Conservation (phyloP, 2,113 vertebrate genomes). For the Halichoerus grypus region DNA sequence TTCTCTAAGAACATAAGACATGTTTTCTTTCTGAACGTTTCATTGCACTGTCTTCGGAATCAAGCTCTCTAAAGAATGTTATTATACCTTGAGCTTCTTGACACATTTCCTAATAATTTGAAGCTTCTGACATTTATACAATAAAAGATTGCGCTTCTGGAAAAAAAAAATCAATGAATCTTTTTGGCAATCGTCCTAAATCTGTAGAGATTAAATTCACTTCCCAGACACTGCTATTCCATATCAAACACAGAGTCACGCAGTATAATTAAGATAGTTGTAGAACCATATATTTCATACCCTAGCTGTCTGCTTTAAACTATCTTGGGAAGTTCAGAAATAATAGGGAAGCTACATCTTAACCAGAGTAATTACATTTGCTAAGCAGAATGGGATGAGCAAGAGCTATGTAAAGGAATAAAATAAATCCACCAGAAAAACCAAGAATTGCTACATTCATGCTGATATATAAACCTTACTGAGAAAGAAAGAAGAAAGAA, state of each 20-base stretch:
- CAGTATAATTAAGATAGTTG: constrained; percentile 74
- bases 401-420: constrained; percentile 25
- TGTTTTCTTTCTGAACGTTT: constrained; percentile 75
- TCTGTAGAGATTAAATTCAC: constrained; percentile 79
- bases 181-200: constrained; percentile 81
- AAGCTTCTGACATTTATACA: constrained; percentile 79
- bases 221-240: constrained; percentile 77
- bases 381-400: constrained; percentile 71
- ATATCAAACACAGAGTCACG: constrained; percentile 56
- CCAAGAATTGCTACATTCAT: constrained; percentile 80
- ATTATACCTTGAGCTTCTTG: constrained; percentile 77
- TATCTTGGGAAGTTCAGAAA: constrained; percentile 71
- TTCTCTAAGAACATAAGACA: constrained; percentile 72
- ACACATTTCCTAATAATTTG: constrained; percentile 70
- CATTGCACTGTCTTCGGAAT: constrained; percentile 61
- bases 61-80: constrained; percentile 63
- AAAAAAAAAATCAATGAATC: constrained; percentile 72
- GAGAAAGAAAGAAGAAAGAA: constrained; percentile 53
- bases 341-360: constrained; percentile 70
- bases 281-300: constrained; percentile 76
- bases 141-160: constrained; percentile 69
- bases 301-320: constrained; percentile 76
- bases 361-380: constrained; percentile 74
- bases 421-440: constrained; percentile 60
- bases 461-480: constrained; percentile 83